These are phyloP conservation scores for Erythrocebus patas DNA, from an alignment of 2,113 vertebrate genomes.

Conservation along the genomic window DNA sequence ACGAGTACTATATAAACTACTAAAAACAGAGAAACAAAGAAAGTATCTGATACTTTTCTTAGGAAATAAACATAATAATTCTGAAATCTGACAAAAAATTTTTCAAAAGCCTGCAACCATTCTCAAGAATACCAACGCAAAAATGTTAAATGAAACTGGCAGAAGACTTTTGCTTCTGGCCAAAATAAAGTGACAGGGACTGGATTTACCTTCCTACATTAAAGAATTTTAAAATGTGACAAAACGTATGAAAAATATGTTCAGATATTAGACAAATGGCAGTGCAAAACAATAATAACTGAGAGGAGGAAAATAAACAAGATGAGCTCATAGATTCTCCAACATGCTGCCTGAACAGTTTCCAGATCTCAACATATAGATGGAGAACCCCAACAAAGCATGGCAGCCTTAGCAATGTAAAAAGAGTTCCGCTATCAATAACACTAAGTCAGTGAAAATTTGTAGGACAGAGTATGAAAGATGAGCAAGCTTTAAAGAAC, in stretches of 20 bases:
- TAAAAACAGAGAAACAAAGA: background rate
- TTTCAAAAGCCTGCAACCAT: background rate
- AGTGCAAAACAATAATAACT: background rate
- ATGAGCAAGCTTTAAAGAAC: background rate
- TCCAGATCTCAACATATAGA: background rate
- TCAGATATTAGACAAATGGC: background rate
- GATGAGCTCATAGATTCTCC: background rate
- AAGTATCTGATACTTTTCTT: background rate
- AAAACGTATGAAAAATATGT: background rate
- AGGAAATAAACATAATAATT: background rate
- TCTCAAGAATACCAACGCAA: background rate
- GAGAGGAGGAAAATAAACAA: background rate
- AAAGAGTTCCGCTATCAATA: background rate
- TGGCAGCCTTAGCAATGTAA: background rate
- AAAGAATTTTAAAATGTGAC: background rate
- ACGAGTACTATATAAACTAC: background rate
- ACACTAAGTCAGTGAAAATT: background rate
- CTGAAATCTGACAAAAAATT: conserved; percentile 3
- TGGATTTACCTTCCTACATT: background rate
- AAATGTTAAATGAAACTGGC: background rate
- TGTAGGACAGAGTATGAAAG: background rate
- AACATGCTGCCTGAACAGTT: background rate
- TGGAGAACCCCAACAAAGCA: background rate
- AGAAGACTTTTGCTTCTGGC: background rate
- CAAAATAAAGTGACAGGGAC: background rate